Conservation (phyloP, 2,888 invertebrate species). For the Carpatolechia fugitivella region DNA sequence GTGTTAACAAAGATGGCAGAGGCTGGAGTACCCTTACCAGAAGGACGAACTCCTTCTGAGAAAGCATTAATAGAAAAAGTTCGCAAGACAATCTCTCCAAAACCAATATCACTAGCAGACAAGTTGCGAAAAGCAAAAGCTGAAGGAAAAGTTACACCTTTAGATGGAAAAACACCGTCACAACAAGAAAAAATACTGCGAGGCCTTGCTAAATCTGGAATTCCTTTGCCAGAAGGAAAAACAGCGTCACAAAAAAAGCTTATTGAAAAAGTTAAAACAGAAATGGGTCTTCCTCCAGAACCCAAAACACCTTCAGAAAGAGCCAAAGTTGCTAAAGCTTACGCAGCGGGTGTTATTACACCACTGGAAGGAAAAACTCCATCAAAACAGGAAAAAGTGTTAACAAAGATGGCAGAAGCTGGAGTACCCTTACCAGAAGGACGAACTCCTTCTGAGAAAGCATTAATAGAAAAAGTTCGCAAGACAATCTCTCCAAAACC, state of each 20-base stretch:
- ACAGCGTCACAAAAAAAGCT: slow-evolving; percentile 42
- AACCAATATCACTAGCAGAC: too few species aligned
- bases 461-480: too few species aligned
- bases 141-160: slow-evolving; percentile 25
- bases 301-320: slow-evolving; percentile 31
- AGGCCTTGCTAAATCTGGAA: background rate
- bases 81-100: too few species aligned
- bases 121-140: slow-evolving; percentile 24
- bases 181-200: background rate
- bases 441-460: too few species aligned
- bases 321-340: slow-evolving; percentile 27
- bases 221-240: slow-evolving; percentile 33
- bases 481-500: too few species aligned
- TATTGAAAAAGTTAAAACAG: slow-evolving; percentile 25
- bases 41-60: too few species aligned
- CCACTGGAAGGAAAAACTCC: slow-evolving; percentile 36
- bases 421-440: background rate
- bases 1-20: too few species aligned
- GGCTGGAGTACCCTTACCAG: too few species aligned
- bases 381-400: slow-evolving; percentile 35
- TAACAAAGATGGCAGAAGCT: slow-evolving; percentile 21
- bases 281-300: slow-evolving; percentile 31
- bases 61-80: too few species aligned
- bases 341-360: too few species aligned
- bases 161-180: slow-evolving; percentile 11